Percentiles rank a stretch among this genome's conserved stretches.
Evolutionary conservation across 2,797 vertebrate species (phyloP).

Genomic region (Tadarida brasiliensis): DNA sequence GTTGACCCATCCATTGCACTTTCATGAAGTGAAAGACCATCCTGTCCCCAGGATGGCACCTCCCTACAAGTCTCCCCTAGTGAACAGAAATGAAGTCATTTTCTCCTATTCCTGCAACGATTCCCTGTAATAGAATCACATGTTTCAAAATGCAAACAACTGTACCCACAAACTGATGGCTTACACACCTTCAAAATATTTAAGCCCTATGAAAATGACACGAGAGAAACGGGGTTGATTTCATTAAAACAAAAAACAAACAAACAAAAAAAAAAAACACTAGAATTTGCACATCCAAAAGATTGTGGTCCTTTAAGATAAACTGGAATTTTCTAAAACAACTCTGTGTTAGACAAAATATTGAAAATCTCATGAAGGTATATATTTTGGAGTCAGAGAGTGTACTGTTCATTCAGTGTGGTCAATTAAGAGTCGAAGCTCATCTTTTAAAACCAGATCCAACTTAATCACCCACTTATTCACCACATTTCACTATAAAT

Average conservation of each 20-base stretch:
- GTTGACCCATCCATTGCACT: not conserved
- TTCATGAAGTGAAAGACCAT: not conserved
- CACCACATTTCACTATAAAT: not conserved
- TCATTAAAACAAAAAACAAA: not conserved
- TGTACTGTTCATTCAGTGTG: not conserved
- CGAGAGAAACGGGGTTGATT: not conserved
- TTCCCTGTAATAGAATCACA: not conserved
- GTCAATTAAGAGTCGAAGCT: not conserved
- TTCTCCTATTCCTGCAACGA: not conserved
- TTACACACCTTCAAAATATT: not conserved
- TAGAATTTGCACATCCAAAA: conserved; percentile 7
- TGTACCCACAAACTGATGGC: not conserved
- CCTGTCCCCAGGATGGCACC: not conserved
- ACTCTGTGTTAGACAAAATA: not conserved
- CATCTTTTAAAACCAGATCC: not conserved
- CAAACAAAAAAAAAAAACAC: not conserved
- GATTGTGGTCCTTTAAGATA: not conserved
- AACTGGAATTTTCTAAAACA: conserved; percentile 30
- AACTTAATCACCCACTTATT: not conserved
- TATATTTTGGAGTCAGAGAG: not conserved
- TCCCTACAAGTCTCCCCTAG: not conserved
- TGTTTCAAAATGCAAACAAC: conserved; percentile 24
- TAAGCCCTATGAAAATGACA: not conserved
- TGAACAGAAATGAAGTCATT: not conserved
- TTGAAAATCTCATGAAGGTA: not conserved